Evolutionary conservation across 2,888 invertebrate species (phyloP), one percentile per base, ranked within the genome.

Genomic region (Amaurobius ferox): DNA sequence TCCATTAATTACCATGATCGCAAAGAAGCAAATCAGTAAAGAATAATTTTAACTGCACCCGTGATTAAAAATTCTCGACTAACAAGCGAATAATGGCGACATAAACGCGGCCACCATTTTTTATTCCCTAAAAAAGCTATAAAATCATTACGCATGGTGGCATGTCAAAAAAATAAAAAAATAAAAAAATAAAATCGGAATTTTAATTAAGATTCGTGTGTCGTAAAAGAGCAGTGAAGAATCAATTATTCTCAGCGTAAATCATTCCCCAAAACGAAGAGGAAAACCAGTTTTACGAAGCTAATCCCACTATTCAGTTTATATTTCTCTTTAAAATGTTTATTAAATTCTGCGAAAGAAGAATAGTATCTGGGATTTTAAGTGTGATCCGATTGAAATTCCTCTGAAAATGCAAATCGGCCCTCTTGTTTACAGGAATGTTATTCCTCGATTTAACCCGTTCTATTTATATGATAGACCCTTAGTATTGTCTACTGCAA

Each of bases 141-240:
- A 55, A 55, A 55, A 55, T 55, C 55, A 55, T 55, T 55, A 55
- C 55, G 55, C 23, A 55, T 44, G 16, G 44, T 16, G 16, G 44
- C 44, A 44, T 16, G 16, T 7, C 44, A 5, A 44, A 44, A 44
- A 44, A 44, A 16, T 2, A 44, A 44, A 44, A 7, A 44, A 11
- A 35, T 7, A 35, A 35, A 35, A 35, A 44, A 2, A 16, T 5
- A 16, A 44, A 23, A 23, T 55, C 23, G 62, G 79, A 79, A 79
- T 71, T 79, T 79, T 79, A 79, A 79, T 79, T 79, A 79, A 79
- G 79, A 79, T 44, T 44, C 62, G 26, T 30, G 0, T 29, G 40
- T 77, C 67, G 76, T 77, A 77, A 77, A 76, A 77, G 23, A 11
- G 30, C 44, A 61, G 39, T n/a, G 23, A 64, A 13, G 29, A 40